Conservation (phyloP, 2,797 vertebrate species). For the Clangula hyemalis region DNA sequence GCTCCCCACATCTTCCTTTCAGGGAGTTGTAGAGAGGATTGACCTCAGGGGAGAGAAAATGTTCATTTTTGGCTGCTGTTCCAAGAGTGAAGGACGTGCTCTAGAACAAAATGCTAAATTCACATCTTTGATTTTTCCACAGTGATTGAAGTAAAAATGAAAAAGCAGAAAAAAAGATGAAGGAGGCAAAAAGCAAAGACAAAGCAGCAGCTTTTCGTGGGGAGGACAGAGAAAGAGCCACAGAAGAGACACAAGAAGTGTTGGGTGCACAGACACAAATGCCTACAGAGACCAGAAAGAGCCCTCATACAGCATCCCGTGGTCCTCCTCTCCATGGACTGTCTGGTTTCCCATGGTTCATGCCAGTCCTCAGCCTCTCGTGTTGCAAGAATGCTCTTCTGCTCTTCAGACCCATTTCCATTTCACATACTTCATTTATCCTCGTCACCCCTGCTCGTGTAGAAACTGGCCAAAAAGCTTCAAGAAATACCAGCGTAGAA, state of each 20-base stretch:
- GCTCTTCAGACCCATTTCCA: background rate
- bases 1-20: too few relatives aligned
- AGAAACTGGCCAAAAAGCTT: background rate
- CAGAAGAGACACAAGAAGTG: background rate
- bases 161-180: background rate
- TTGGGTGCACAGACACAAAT: background rate
- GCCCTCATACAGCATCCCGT: background rate
- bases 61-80: background rate
- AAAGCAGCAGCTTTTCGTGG: accelerated
- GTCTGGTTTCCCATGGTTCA: background rate
- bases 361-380: background rate
- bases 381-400: background rate
- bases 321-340: background rate
- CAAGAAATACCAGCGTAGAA: background rate
- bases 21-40: too few relatives aligned
- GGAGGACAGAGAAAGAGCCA: background rate
- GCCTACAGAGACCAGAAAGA: background rate
- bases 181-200: background rate
- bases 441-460: background rate
- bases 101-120: background rate
- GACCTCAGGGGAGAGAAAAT: background rate
- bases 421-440: background rate
- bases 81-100: background rate
- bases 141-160: background rate
- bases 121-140: background rate